A percentile compares a stretch with the other conserved stretches of the same genome.
phyloP scores from a whole-genome alignment of 2,797 vertebrate genomes.

The Eleutherodactylus coqui region DNA sequence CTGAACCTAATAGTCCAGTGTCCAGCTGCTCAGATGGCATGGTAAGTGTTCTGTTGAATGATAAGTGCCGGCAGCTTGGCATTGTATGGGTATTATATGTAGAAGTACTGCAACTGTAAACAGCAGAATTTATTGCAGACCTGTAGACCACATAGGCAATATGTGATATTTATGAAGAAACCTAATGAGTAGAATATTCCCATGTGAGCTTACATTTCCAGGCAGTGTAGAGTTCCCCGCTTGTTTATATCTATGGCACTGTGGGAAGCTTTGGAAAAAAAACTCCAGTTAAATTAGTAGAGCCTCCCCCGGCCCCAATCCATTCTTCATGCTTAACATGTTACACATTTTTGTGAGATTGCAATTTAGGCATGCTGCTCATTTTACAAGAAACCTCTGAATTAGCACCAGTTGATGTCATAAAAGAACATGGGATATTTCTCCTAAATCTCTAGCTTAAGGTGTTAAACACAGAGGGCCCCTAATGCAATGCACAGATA shows the following conservation, averaged over 20 bases:
- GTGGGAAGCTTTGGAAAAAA: constrained; percentile 82
- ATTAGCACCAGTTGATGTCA: constrained; percentile 59
- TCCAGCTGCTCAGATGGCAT: constrained; percentile 93
- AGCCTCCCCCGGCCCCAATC: constrained; percentile 84
- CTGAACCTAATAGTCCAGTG: constrained; percentile 88
- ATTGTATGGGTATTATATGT: neutral
- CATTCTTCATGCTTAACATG: constrained; percentile 82
- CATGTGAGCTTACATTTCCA: constrained; percentile 7
- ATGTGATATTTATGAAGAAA: neutral
- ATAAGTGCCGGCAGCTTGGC: neutral
- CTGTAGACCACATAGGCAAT: constrained; percentile 1
- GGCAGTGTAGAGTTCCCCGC: constrained; percentile 51
- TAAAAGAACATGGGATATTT: constrained; percentile 39
- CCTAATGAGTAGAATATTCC: constrained; percentile 20
- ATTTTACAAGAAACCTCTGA: constrained; percentile 54
- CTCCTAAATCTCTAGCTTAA: constrained; percentile 4
- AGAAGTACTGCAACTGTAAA: neutral
- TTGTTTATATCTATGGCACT: constrained; percentile 74
- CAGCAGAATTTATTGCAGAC: neutral
- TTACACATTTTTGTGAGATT: constrained; percentile 65
- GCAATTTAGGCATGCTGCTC: constrained; percentile 60
- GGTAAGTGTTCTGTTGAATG: constrained; percentile 78
- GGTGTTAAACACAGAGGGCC: constrained; percentile 25
- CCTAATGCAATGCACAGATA: constrained; percentile 29
- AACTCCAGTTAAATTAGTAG: constrained; percentile 83